Evolutionary conservation across 2,888 invertebrate genomes (phyloP), one percentile per base, ranked within the genome.

Genomic region (Halictus quadricinctus): DNA sequence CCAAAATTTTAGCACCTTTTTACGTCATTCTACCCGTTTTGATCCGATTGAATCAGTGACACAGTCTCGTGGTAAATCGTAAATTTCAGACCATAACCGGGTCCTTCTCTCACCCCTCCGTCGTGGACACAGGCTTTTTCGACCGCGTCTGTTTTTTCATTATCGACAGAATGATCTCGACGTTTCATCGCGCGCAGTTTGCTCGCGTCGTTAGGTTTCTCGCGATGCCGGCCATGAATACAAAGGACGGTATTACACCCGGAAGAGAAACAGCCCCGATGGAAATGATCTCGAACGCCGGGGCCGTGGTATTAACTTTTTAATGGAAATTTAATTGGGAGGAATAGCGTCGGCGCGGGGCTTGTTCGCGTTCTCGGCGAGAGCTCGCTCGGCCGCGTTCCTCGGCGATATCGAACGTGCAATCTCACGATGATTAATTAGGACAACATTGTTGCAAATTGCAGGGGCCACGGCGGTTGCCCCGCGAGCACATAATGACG

Each of bases 291-390:
- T 36, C 43, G 69, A 75, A 29, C 36, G 18, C 36, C 36, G 36
- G n/a, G 54, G 70, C n/a, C 73, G 43, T 1, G 54, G 41, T 74
- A 85, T 85, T 75, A 77, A 77, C 54, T 73, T 80, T 82, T 80
- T 80, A 77, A 85, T 78, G 80, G 79, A 77, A 80, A 85, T 80
- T 82, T 79, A 79, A 85, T 79, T 72, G 75, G 46, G 46, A 50
- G 29, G 58, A 15, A 25, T 8, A 29, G 18, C 41, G 54, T 13
- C 29, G 48, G 29, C 10, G 29, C 29, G 25, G 29, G 8, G 8
- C n/a, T 4, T 36, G 58, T 58, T 58, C 58, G n/a, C 58, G n/a
- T 36, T 36, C 12, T n/a, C 58, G 54, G 54, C 4, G 54, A n/a
- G n/a, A 21, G 50, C 21, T 2, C 21, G 18, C 50, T 79, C 48